These are phyloP conservation scores for Crioceris asparagi DNA, from an alignment of 2,888 invertebrate species.

Conservation along the genomic window DNA sequence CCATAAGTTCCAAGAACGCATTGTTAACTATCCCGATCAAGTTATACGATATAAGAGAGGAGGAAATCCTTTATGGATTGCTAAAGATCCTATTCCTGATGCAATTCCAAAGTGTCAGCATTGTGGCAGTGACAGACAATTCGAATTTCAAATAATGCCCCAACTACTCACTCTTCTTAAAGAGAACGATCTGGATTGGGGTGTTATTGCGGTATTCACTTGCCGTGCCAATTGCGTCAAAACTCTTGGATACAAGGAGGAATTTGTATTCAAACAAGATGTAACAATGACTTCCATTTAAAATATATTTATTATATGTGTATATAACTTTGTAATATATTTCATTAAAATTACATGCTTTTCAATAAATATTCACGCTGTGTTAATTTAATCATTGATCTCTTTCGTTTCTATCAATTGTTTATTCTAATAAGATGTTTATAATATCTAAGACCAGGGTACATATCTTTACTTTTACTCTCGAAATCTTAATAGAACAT, in stretches of 20 bases:
- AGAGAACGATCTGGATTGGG: slow-evolving; percentile 67
- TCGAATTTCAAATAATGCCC: slow-evolving; percentile 71
- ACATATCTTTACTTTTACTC: too few species aligned
- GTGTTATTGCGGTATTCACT: slow-evolving; percentile 74
- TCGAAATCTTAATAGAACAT: too few species aligned
- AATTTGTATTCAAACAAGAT: slow-evolving; percentile 82
- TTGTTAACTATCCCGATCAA: slow-evolving; percentile 68
- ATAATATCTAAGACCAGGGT: too few species aligned
- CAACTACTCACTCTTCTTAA: slow-evolving; percentile 34
- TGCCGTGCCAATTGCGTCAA: slow-evolving; percentile 65
- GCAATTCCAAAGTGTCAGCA: slow-evolving; percentile 60
- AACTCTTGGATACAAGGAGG: slow-evolving; percentile 53
- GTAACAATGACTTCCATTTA: too few species aligned
- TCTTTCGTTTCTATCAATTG: too few species aligned
- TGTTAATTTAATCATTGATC: too few species aligned
- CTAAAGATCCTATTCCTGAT: slow-evolving; percentile 43
- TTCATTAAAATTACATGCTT: too few species aligned
- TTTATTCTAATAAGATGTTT: too few species aligned
- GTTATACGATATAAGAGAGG: slow-evolving; percentile 66
- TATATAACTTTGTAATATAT: too few species aligned
- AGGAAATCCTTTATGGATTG: slow-evolving; percentile 77
- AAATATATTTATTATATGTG: too few species aligned
- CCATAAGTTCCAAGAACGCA: slow-evolving; percentile 60
- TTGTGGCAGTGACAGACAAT: slow-evolving; percentile 67
- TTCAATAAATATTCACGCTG: too few species aligned